These are phyloP conservation scores for Cancer borealis DNA, from an alignment of 2,888 invertebrate genomes.

Conservation along the genomic window DNA sequence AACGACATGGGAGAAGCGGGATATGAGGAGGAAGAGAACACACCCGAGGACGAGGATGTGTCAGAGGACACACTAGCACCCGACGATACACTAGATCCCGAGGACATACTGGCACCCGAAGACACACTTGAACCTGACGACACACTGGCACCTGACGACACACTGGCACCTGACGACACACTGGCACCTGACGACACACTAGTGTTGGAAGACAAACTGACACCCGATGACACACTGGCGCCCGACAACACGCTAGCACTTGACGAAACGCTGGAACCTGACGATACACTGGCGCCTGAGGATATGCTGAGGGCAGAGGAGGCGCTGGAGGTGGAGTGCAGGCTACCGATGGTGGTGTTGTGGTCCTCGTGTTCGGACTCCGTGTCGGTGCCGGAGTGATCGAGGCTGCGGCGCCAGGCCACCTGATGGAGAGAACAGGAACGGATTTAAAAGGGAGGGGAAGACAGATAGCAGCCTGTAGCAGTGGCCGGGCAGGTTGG, in stretches of 20 bases:
- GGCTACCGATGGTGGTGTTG: slow-evolving; percentile 50
- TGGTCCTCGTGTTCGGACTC: slow-evolving; percentile 72
- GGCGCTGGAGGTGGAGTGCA: slow-evolving; percentile 42
- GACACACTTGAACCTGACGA: not conserved
- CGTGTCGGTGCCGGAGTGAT: slow-evolving; percentile 71
- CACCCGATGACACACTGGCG: not conserved
- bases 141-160: not conserved
- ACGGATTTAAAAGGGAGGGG: not conserved
- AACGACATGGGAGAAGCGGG: not conserved
- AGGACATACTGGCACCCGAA: not conserved
- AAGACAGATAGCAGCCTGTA: not conserved
- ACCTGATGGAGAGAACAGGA: slow-evolving; percentile 18
- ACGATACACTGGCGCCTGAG: slow-evolving; percentile 42
- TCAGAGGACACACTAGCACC: not conserved
- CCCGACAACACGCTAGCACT: slow-evolving; percentile 44
- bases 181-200: not conserved
- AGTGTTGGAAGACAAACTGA: not conserved
- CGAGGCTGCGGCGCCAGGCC: slow-evolving; percentile 70
- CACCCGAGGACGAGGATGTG: not conserved
- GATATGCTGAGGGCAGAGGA: slow-evolving; percentile 40
- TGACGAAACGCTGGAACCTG: slow-evolving; percentile 18
- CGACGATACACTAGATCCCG: not conserved
- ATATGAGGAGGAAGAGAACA: not conserved
- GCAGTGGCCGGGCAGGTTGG: not conserved
- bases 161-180: not conserved